phyloP scores from a whole-genome alignment of 2,888 invertebrate genomes.

The Netelia virgata region DNA sequence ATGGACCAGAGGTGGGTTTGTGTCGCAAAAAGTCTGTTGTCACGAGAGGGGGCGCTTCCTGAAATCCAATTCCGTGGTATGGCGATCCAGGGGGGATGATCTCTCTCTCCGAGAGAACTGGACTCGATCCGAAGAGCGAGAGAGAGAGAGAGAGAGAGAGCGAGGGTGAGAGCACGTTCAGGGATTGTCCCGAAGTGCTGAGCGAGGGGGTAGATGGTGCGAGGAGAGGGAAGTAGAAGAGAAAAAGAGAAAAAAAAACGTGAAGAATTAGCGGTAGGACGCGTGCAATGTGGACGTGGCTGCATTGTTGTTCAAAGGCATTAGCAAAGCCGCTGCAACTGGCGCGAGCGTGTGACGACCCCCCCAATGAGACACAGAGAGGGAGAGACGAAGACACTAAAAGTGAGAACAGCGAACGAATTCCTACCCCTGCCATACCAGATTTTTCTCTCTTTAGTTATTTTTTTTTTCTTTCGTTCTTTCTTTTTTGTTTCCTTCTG shows the following conservation, averaged over 20 bases:
- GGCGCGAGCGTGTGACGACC: conserved; percentile 49
- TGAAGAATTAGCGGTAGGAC: conserved; percentile 82
- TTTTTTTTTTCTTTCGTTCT: conserved; percentile 49
- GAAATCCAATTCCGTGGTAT: conserved; percentile 78
- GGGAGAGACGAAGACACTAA: conserved; percentile 6
- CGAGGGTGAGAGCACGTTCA: not conserved
- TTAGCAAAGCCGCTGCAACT: conserved; percentile 78
- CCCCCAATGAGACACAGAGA: conserved; percentile 43
- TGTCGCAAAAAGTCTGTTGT: conserved; percentile 54
- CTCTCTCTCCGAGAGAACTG: no score
- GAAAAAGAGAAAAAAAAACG: conserved; percentile 71
- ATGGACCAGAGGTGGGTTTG: conserved; percentile 60
- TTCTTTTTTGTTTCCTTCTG: conserved; percentile 60
- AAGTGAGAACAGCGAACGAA: conserved; percentile 57
- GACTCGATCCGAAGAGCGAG: not conserved
- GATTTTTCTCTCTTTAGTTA: conserved; percentile 55
- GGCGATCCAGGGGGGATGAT: conserved; percentile 58
- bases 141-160: conserved; percentile 33
- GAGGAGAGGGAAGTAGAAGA: conserved; percentile 56
- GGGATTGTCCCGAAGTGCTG: conserved; percentile 59
- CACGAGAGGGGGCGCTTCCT: conserved; percentile 70
- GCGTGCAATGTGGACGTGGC: conserved; percentile 81
- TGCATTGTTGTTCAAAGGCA: conserved; percentile 82
- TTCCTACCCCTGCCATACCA: conserved; percentile 48
- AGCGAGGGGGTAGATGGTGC: conserved; percentile 69